Base-by-base conservation (phyloP, 2,797 vertebrate genomes). In the Iguana delicatissima region DNA sequence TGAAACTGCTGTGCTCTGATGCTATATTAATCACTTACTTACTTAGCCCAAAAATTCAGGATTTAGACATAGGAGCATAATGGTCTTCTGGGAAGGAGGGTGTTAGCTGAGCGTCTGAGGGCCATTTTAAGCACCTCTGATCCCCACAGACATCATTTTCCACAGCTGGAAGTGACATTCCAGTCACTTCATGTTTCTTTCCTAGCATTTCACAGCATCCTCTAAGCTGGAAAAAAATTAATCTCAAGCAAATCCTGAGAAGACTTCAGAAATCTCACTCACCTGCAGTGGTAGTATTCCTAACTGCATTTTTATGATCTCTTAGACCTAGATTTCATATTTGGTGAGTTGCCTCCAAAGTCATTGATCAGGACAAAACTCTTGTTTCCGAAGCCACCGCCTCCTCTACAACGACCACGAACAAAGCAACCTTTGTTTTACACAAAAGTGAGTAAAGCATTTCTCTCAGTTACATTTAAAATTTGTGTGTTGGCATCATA, bases 241-340 rank as follows among this genome's bases (percentile, higher is more conserved):
- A 20, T 13, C 72, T 35, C 16, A 86, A 57, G 18, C 24, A 26
- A 32, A 9, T 42, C 74, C 38, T 22, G 20, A 32, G 18, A 38
- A 62, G 57, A 50, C 0, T 18, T 46, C 1, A 59, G 5, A 35
- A 32, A 4, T 2, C 46, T 86, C 32, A 46, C 57, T 35, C 50
- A 77, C 14, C 6, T 1, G 4, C 35, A 67, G 9, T 8, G 52
- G 29, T 26, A 14, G 0, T 76, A 2, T 52, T 50, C 84, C 42
- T 42, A 50, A 67, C 46, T 38, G 6, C 46, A 42, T 26, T 35
- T 7, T n/a, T 80, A 14, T 29, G 59, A 26, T 72, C 69, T 90
- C 74, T 13, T 80, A 95, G 92, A 91, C 20, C 89, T 93, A 84
- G 93, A 94, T 93, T 85, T 89, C 18, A 6, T 91, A 87, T 94